phyloP scores from a whole-genome alignment of 1,140 invertebrate genomes.

The Platorchestia sp. region DNA sequence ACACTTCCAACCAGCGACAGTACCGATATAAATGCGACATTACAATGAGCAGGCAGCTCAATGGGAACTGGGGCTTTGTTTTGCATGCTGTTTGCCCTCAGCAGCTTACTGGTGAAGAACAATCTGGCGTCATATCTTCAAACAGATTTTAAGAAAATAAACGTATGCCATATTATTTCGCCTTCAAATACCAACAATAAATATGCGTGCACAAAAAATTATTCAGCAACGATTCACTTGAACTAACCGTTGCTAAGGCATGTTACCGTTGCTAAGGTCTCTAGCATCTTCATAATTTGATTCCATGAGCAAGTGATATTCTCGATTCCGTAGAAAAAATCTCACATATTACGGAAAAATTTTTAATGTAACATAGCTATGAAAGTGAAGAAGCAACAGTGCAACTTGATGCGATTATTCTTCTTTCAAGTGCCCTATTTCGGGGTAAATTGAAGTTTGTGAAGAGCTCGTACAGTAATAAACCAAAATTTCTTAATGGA shows the following conservation, averaged over 20 bases:
- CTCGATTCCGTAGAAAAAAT: neutral
- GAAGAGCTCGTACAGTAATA: neutral
- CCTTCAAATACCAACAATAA: neutral
- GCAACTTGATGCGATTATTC: neutral
- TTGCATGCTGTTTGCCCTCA: neutral
- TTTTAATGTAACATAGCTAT: neutral
- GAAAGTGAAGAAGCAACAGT: neutral
- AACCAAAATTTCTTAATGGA: neutral
- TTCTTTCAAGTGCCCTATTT: neutral
- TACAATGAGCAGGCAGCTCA: neutral
- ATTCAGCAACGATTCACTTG: neutral
- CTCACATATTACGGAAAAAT: neutral
- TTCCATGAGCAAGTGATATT: neutral
- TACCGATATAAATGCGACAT: neutral
- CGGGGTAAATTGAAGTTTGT: neutral
- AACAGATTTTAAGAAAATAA: neutral
- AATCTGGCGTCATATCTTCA: neutral
- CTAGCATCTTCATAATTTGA: neutral
- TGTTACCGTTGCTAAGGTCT: neutral
- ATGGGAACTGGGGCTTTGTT: neutral
- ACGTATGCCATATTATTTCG: neutral
- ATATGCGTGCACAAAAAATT: neutral
- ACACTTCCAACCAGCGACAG: neutral
- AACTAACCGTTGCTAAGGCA: neutral
- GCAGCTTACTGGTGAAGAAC: neutral